Conservation (phyloP, 2,888 invertebrate species). For the Agriopis leucophaearia region DNA sequence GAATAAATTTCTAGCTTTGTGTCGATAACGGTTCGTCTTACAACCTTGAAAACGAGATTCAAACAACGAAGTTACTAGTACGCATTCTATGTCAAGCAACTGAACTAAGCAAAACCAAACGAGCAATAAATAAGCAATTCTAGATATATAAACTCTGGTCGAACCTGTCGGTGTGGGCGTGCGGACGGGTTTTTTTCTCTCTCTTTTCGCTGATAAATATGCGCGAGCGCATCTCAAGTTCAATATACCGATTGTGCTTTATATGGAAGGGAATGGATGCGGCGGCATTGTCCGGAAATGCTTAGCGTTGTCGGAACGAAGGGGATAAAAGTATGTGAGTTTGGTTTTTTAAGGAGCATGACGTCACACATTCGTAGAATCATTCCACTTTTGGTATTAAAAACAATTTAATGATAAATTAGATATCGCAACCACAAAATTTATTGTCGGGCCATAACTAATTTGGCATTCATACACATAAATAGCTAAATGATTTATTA, state of each 20-base stretch:
- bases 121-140: constrained; percentile 67
- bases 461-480: constrained; percentile 30
- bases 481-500: constrained; percentile 33
- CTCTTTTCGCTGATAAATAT: constrained; percentile 67
- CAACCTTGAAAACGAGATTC: constrained; percentile 46
- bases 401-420: constrained; percentile 11
- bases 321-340: constrained; percentile 1
- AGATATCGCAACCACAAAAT: constrained; percentile 23
- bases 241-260: constrained; percentile 57
- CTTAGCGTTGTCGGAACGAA: constrained; percentile 28
- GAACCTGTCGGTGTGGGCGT: constrained; percentile 61
- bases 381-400: neutral
- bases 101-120: constrained; percentile 47
- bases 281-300: constrained; percentile 40
- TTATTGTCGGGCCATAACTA: constrained; percentile 12
- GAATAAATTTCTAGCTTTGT: constrained; percentile 26
- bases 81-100: constrained; percentile 28
- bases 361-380: constrained; percentile 13
- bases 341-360: constrained; percentile 2
- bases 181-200: constrained; percentile 61
- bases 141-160: constrained; percentile 56
- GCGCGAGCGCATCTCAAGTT: constrained; percentile 61
- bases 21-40: constrained; percentile 46
- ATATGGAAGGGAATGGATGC: constrained; percentile 35
- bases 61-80: constrained; percentile 28